These are phyloP conservation scores for Scatophagus argus DNA, from an alignment of 2,113 vertebrate species.

Conservation along the genomic window DNA sequence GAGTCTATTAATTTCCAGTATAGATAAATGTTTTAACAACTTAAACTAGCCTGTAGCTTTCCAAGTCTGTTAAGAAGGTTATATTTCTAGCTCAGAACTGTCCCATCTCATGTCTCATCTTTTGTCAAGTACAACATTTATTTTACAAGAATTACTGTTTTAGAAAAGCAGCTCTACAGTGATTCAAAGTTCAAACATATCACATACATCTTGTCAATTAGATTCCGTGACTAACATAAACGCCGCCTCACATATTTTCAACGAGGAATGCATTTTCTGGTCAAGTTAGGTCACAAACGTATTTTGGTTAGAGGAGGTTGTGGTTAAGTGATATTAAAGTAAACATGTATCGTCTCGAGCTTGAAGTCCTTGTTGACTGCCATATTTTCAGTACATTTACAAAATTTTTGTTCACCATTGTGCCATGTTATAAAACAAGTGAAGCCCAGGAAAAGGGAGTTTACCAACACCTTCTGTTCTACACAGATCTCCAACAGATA, in stretches of 20 bases:
- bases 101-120: background rate
- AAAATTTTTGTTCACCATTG: slow-evolving; percentile 15
- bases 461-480: slow-evolving; percentile 47
- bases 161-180: background rate
- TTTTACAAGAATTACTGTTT: background rate
- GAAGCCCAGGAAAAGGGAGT: slow-evolving; percentile 42
- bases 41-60: background rate
- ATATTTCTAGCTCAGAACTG: background rate
- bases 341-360: too few relatives aligned
- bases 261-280: too few relatives aligned
- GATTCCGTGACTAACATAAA: background rate
- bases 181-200: background rate
- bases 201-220: background rate
- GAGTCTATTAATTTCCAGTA: background rate
- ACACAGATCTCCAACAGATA: slow-evolving; percentile 33
- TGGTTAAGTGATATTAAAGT: too few relatives aligned
- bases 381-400: too few relatives aligned
- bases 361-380: too few relatives aligned
- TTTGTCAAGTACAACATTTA: background rate
- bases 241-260: too few relatives aligned
- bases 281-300: too few relatives aligned
- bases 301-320: too few relatives aligned
- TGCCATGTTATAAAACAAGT: slow-evolving; percentile 11
- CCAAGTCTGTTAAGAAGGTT: background rate
- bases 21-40: background rate